Base-by-base conservation (phyloP, 2,888 invertebrate species). In the Amphipoea lucens region DNA sequence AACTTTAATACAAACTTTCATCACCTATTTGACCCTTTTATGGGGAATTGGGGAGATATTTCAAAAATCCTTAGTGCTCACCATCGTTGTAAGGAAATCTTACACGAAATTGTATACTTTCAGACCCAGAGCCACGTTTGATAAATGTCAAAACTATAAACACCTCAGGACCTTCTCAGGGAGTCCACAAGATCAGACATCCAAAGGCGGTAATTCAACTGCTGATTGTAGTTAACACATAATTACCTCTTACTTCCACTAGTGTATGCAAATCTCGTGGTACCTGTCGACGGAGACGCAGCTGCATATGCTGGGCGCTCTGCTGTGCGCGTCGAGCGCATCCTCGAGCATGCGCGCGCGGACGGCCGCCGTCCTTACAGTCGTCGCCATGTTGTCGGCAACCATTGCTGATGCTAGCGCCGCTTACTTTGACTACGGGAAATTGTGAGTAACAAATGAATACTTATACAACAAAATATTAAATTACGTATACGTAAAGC, bases 181-280 rank as follows among this genome's bases (percentile, higher is more conserved):
- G 23, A 23, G 9, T 57, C 11, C 4, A 57, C 23, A 11, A 23
- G 57, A 23, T 57, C 57, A 57, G 2, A 54, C 54, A 54, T 20
- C 20, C 3, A 20, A 54, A 23, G 54, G 20, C 7, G 20, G 23
- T 4, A n/a, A 60, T 60, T 60, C 2, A 11, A 40, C 65, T 23
- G 23, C 11, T 65, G 40, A 40, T 65, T 65, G 40, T 65, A 65
- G 23, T 40, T 11, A 65, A 23, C 65, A 40, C 40, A 65, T 65
- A 23, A 65, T 40, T 20, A 65, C 6, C 6, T n/a, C 2, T 71
- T 42, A 60, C 11, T 42, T 42, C 12, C 63, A 23, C 48, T 93
- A 98, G 98, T 98, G 98, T 89, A 98, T 98, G 98, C 96, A 98
- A 75, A 98, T 98, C 97, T 98, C 98, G 79, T 98, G 98, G 98